Conservation (phyloP, 2,888 invertebrate genomes). For the Nebria brevicollis region DNA sequence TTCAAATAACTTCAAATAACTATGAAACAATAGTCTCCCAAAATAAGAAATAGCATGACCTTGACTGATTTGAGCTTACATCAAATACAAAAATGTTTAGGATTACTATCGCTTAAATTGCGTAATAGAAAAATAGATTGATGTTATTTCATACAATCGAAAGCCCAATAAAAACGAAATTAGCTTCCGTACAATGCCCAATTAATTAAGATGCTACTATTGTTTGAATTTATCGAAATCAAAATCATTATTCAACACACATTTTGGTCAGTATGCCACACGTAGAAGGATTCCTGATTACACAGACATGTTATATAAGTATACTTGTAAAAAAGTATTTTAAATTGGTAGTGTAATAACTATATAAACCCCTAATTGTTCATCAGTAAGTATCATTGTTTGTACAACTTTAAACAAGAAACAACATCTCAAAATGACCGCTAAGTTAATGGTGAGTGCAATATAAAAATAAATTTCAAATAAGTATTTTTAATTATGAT, state of each 20-base stretch:
- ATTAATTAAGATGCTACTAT: background rate
- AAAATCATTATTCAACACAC: slow-evolving; percentile 4
- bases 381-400: background rate
- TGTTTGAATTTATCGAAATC: background rate
- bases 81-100: too few species aligned
- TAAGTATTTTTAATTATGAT: too few species aligned
- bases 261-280: slow-evolving; percentile 8
- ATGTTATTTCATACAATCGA: background rate
- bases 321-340: background rate
- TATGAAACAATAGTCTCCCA: too few species aligned
- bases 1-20: background rate
- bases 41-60: too few species aligned
- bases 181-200: background rate
- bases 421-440: background rate
- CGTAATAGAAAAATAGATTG: too few species aligned
- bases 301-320: background rate
- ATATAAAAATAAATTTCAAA: background rate
- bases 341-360: background rate
- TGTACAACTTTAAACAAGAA: background rate
- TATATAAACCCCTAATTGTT: slow-evolving; percentile 17
- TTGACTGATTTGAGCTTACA: too few species aligned
- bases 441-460: background rate
- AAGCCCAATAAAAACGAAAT: background rate
- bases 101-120: too few species aligned
- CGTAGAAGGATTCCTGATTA: slow-evolving; percentile 2